Conservation (phyloP, 2,797 vertebrate genomes). For the Megalops cyprinoides region DNA sequence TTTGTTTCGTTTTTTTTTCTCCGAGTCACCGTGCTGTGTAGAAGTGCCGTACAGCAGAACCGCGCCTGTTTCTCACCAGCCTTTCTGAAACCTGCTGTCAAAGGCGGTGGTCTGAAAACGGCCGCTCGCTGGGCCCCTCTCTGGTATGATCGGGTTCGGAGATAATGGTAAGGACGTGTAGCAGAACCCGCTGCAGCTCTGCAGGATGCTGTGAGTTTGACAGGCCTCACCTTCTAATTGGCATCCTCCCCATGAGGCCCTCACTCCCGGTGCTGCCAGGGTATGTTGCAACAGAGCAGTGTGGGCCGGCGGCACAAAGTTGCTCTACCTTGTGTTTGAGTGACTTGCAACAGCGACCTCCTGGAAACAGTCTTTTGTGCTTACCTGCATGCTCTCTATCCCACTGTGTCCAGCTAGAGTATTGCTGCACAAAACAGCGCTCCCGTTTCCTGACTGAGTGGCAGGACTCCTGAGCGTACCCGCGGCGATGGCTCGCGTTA, state of each 20-base stretch:
- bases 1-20: too few relatives aligned
- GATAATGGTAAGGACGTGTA: background rate
- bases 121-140: background rate
- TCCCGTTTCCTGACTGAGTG: background rate
- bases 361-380: too few relatives aligned
- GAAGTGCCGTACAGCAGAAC: background rate
- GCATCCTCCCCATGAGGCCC: background rate
- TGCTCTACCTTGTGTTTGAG: background rate
- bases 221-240: background rate
- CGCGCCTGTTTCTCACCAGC: background rate
- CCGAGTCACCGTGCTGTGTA: too few relatives aligned
- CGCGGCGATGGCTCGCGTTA: background rate
- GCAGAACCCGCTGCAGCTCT: background rate
- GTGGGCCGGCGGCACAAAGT: background rate
- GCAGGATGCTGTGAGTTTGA: background rate
- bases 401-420: background rate
- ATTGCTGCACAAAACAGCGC: background rate
- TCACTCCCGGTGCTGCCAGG: background rate
- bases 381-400: too few relatives aligned
- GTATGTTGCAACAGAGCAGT: background rate
- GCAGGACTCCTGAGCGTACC: background rate
- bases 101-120: background rate
- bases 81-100: conserved; percentile 1
- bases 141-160: background rate
- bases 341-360: background rate